Percentiles rank a stretch among this genome's conserved stretches.
These are phyloP conservation scores for Acanthoscelides obtectus DNA, from an alignment of 2,888 invertebrate species.

Conservation along the genomic window DNA sequence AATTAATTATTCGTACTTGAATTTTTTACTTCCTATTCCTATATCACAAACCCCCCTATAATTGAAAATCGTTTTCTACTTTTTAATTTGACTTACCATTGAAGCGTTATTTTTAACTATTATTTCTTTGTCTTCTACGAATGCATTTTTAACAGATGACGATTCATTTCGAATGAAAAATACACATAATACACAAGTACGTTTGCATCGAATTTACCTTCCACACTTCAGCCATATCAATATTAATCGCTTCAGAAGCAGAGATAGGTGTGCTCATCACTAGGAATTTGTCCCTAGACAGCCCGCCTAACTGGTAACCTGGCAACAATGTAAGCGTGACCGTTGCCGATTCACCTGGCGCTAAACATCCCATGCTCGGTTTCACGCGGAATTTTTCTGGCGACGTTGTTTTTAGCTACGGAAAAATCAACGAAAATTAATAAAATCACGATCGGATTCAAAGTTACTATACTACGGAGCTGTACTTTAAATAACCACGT, in stretches of 20 bases:
- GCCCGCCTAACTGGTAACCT: conserved; percentile 63
- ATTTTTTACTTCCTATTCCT: no score
- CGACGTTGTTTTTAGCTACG: conserved; percentile 89
- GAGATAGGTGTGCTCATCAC: conserved; percentile 74
- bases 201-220: conserved; percentile 46
- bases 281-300: conserved; percentile 80
- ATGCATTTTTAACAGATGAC: no score
- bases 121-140: no score
- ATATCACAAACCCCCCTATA: no score
- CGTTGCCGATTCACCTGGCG: conserved; percentile 58
- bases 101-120: no score
- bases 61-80: no score
- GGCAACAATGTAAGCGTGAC: conserved; percentile 73
- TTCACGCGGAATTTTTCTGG: conserved; percentile 93
- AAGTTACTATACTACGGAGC: no score
- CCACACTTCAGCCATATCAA: conserved; percentile 72
- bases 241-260: conserved; percentile 52
- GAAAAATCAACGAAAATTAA: conserved; percentile 34
- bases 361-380: conserved; percentile 76
- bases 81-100: no score
- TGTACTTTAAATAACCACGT: no score
- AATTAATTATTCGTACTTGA: no score
- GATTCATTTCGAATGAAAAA: neutral
- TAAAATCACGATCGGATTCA: no score
- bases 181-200: neutral